Evolutionary conservation across 1,140 invertebrate species (phyloP).

Genomic region (Chlorops oryzae): DNA sequence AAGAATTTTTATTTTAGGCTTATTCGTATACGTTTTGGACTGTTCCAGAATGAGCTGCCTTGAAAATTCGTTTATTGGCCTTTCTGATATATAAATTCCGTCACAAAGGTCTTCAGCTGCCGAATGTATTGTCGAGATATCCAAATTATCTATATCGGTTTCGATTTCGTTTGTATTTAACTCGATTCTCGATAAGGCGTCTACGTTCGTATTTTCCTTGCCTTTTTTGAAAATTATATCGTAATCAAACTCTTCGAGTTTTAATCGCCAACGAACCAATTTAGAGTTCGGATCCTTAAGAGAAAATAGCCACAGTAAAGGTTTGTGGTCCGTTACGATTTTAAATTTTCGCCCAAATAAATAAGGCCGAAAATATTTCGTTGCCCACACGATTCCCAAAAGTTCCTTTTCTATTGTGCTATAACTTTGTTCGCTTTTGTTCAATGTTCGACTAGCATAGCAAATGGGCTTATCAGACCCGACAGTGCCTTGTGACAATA

Average conservation of each 20-base stretch:
- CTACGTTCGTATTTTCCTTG: too few species aligned
- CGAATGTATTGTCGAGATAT: constrained; percentile 1
- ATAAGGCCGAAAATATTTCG: too few species aligned
- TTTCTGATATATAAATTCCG: not conserved
- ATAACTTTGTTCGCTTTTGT: constrained; percentile 39
- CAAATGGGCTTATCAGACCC: constrained; percentile 31
- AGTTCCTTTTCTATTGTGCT: too few species aligned
- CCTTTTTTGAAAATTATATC: not conserved
- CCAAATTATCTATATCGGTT: not conserved
- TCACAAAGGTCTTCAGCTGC: not conserved
- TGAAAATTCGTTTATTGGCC: not conserved
- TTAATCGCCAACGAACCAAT: constrained; percentile 23
- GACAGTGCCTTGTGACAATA: constrained; percentile 21
- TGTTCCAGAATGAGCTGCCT: too few species aligned
- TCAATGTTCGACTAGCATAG: constrained; percentile 39
- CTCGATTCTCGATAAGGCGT: not conserved
- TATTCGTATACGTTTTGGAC: not conserved
- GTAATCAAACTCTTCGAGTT: too few species aligned
- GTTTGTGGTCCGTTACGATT: too few species aligned
- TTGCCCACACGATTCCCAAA: too few species aligned
- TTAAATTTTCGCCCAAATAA: too few species aligned
- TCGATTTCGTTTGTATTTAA: not conserved
- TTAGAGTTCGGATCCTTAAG: constrained; percentile 37
- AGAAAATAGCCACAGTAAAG: constrained; percentile 37
- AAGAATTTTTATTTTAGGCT: not conserved